phyloP scores from a whole-genome alignment of 2,113 vertebrate genomes.

The Crotalus viridis region DNA sequence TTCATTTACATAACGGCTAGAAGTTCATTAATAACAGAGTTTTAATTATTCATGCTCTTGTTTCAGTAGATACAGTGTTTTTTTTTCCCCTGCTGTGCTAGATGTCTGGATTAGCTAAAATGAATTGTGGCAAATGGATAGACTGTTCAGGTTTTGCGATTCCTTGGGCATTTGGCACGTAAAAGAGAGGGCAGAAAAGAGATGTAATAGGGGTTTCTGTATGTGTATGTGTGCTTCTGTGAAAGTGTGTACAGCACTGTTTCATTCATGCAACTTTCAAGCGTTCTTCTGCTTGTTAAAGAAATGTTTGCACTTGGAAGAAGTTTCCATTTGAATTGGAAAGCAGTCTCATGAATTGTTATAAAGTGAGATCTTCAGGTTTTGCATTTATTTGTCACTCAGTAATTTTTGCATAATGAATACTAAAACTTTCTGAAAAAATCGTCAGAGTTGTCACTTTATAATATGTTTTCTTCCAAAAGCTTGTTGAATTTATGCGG shows the following conservation, averaged over 20 bases:
- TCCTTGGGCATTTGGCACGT: constrained; percentile 66
- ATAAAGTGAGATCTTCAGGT: neutral
- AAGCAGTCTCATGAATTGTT: constrained; percentile 25
- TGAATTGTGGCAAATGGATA: constrained; percentile 74
- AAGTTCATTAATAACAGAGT: constrained; percentile 88
- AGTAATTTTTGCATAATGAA: constrained; percentile 15
- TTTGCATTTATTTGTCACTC: neutral
- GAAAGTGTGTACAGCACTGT: neutral
- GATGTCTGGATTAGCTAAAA: constrained; percentile 83
- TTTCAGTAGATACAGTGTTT: constrained; percentile 83
- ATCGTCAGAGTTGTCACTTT: neutral
- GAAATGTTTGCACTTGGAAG: constrained; percentile 11
- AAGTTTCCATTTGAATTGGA: constrained; percentile 32
- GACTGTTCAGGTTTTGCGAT: constrained; percentile 73
- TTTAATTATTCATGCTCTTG: constrained; percentile 93
- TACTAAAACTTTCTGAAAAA: neutral
- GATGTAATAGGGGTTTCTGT: neutral
- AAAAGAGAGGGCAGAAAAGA: constrained; percentile 38
- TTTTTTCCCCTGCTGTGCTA: constrained; percentile 82
- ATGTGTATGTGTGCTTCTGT: neutral
- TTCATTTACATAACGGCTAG: constrained; percentile 87
- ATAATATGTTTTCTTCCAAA: neutral
- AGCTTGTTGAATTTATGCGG: neutral
- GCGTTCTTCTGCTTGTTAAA: neutral
- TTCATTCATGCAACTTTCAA: constrained; percentile 26